Evolutionary conservation across 2,888 invertebrate species (phyloP).

Genomic region (Polydrusus pterygomalis): DNA sequence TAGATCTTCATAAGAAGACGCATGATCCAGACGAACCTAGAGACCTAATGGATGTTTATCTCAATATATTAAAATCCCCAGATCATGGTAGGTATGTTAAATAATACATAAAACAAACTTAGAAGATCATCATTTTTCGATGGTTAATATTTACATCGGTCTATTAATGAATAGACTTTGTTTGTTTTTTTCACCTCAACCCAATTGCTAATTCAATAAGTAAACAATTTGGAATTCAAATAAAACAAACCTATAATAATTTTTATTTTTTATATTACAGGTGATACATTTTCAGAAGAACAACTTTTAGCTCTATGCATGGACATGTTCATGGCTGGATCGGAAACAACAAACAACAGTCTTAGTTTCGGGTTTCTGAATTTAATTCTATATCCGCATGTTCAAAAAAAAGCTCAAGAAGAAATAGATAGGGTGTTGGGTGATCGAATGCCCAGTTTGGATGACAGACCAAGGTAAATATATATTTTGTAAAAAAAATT

Average conservation of each 20-base stretch:
- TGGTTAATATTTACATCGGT: too few species aligned
- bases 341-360: constrained; percentile 89
- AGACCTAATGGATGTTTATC: constrained; percentile 89
- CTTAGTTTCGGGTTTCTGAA: constrained; percentile 86
- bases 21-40: constrained; percentile 78
- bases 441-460: constrained; percentile 79
- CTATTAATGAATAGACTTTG: too few species aligned
- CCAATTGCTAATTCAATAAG: too few species aligned
- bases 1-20: constrained; percentile 81
- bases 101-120: too few species aligned
- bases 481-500: too few species aligned
- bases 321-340: constrained; percentile 92
- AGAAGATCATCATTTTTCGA: too few species aligned
- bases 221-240: too few species aligned
- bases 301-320: constrained; percentile 87
- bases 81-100: constrained; percentile 69
- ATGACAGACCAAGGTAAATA: constrained; percentile 81
- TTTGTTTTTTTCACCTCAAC: too few species aligned
- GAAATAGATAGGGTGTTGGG: constrained; percentile 87
- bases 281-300: constrained; percentile 78
- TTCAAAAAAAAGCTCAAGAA: constrained; percentile 84
- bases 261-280: constrained; percentile 30
- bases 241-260: too few species aligned
- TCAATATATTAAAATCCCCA: constrained; percentile 79
- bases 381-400: constrained; percentile 80